Base-by-base conservation (phyloP, 2,113 vertebrate species). In the Lophotis ruficrista region DNA sequence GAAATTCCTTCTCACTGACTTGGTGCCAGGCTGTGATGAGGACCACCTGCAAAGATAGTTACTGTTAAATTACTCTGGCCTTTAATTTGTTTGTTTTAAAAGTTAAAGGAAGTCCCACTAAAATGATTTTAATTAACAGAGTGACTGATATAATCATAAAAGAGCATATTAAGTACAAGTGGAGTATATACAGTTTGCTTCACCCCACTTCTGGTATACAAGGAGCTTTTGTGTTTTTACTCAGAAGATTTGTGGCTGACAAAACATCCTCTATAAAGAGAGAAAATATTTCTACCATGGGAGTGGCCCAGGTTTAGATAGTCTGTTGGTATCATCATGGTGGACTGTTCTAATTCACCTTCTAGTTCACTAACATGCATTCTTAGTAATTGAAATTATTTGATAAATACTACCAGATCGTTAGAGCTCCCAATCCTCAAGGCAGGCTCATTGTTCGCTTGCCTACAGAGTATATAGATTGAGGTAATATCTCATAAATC, bases 21-120 rank as follows among this genome's bases (percentile, higher is more conserved):
- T 79, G 35, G 53, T 83, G 19, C 62, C n/a, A 47, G 66, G 66
- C 30, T 83, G 41, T 83, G 76, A 70, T 37, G 37, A 75, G 18
- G 27, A 88, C 45, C 41, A 83, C 54, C 58, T 83, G 50, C 30
- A 30, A 90, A 72, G 66, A 33, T 12, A 80, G 19, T 60, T 14
- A 33, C 70, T 76, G 16, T n/a, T 83, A 71, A 78, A 72, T 84
- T 82, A 75, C 35, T 68, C n/a, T 82, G 43, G 60, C 43, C 70
- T 90, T 82, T 95, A 82, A 83, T 79, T 72, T 72, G 27, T 82
- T 79, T 58, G 17, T 68, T 95, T 68, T 80, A 45, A 82, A 89
- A 87, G 77, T 70, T 75, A 56, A 92, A 89, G 13, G 47, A 87
- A 85, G 23, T 71, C 16, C 10, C 17, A 58, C 6, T 6, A 9